phyloP scores from a whole-genome alignment of 2,888 invertebrate genomes.

The Agrochola circellaris region DNA sequence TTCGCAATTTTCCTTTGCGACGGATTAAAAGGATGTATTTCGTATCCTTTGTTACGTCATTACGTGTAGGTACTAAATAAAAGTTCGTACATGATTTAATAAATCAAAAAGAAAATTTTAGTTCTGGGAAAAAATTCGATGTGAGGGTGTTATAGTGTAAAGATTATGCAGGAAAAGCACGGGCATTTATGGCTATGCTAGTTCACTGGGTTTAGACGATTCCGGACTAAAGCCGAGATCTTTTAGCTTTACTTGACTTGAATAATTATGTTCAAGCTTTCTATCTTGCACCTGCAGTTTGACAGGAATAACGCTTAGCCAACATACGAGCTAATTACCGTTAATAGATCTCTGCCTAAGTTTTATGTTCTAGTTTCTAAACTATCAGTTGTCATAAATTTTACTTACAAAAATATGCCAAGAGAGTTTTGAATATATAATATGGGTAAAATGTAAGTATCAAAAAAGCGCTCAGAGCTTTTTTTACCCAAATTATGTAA shows the following conservation, averaged over 20 bases:
- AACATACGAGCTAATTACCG: not conserved
- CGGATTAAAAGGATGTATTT: constrained; percentile 19
- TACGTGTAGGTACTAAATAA: not conserved
- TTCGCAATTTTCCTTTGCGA: constrained; percentile 23
- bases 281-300: not conserved
- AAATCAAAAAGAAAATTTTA: not conserved
- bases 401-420: not conserved
- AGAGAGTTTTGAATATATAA: not conserved
- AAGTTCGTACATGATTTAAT: not conserved
- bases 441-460: not conserved
- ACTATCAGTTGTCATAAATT: not conserved
- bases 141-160: no score
- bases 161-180: not conserved
- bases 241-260: no score
- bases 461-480: not conserved
- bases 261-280: no score
- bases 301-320: not conserved
- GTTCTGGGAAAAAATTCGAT: not conserved
- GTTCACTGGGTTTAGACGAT: no score
- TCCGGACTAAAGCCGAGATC: not conserved
- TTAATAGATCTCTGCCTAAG: not conserved
- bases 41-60: constrained; percentile 2
- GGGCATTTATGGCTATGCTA: not conserved
- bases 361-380: not conserved
- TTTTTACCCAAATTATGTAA: not conserved